A percentile compares a stretch with the other conserved stretches of the same genome.
These are phyloP conservation scores for Troides helena DNA, from an alignment of 2,888 invertebrate species.

Conservation along the genomic window DNA sequence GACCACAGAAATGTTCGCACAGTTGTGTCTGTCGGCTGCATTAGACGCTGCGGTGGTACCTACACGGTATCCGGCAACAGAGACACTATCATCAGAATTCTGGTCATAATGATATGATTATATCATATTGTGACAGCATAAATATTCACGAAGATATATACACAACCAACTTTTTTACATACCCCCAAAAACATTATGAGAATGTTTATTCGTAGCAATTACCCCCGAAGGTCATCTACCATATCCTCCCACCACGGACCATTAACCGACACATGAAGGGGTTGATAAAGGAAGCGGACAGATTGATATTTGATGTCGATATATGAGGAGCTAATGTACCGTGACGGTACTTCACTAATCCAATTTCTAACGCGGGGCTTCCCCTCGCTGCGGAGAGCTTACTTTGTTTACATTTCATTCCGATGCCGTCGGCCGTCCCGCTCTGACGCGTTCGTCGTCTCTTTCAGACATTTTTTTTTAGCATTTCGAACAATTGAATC, in stretches of 20 bases:
- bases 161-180: too few relatives aligned
- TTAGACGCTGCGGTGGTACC: too few relatives aligned
- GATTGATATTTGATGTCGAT: constrained; percentile 59
- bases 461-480: background rate
- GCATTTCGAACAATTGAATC: background rate
- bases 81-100: too few relatives aligned
- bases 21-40: too few relatives aligned
- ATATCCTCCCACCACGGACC: constrained; percentile 41
- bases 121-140: too few relatives aligned
- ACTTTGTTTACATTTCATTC: constrained; percentile 26
- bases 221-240: background rate
- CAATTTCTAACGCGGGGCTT: constrained; percentile 33
- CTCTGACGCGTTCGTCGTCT: background rate
- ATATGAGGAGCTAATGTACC: constrained; percentile 48
- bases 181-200: too few relatives aligned
- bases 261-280: constrained; percentile 46
- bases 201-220: too few relatives aligned
- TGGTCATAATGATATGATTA: too few relatives aligned
- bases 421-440: constrained; percentile 1
- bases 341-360: constrained; percentile 42
- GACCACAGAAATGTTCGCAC: too few relatives aligned
- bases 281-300: constrained; percentile 36
- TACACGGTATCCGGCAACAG: too few relatives aligned
- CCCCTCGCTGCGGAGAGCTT: constrained; percentile 3
- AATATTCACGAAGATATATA: too few relatives aligned